A percentile compares a stretch with the other conserved stretches of the same genome.
These are phyloP conservation scores for Coregonus ussuriensis DNA, from an alignment of 2,797 vertebrate species.

Conservation along the genomic window DNA sequence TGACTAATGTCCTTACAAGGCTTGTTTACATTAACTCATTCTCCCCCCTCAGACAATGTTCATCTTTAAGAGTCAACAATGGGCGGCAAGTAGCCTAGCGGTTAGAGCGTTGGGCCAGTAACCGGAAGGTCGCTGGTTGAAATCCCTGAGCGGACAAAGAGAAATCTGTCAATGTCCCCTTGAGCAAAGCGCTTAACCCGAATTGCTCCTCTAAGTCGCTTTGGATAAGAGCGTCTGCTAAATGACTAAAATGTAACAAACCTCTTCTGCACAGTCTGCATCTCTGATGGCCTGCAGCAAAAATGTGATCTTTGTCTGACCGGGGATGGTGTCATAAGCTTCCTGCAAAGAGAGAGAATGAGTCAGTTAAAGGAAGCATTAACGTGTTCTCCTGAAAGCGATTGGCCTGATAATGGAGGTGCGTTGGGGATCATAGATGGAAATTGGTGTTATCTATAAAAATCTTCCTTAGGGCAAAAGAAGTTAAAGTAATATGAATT, in stretches of 20 bases:
- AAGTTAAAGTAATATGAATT: background rate
- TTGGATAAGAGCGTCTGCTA: too few species aligned
- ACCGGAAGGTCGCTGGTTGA: too few species aligned
- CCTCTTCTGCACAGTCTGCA: conserved; percentile 92
- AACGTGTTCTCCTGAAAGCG: too few species aligned
- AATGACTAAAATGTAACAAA: conserved; percentile 56
- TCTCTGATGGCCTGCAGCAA: conserved; percentile 94
- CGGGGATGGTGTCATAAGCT: conserved; percentile 93
- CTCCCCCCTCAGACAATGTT: conserved; percentile 1
- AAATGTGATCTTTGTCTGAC: conserved; percentile 94
- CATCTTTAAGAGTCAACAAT: background rate
- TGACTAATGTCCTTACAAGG: background rate
- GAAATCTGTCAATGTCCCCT: too few species aligned
- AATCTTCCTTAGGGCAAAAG: background rate
- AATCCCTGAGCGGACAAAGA: too few species aligned
- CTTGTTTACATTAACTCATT: background rate
- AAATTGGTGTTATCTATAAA: background rate
- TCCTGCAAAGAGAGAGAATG: conserved; percentile 77
- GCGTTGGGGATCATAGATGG: background rate
- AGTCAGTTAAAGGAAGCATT: background rate
- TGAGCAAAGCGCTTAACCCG: too few species aligned
- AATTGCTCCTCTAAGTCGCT: too few species aligned
- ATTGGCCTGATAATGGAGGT: too few species aligned
- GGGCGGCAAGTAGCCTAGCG: too few species aligned
- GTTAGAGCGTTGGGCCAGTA: too few species aligned